Evolutionary conservation across 2,113 vertebrate genomes (phyloP), one percentile per base, ranked within the genome.

Genomic region (Serinus canaria): DNA sequence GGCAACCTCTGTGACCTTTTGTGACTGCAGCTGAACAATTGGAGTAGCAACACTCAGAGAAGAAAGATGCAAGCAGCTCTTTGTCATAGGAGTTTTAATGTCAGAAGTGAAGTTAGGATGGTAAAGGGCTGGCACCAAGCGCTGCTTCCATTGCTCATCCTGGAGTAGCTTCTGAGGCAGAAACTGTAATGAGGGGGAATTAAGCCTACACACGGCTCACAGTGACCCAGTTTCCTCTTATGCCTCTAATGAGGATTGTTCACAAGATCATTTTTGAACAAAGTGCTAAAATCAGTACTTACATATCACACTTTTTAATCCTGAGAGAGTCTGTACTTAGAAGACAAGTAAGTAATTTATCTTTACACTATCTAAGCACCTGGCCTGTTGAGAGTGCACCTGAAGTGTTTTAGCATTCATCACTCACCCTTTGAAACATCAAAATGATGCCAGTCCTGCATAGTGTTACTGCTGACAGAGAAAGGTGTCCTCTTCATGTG

Each of bases 271-370:
- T 62, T 85, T 86, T 90, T 84, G 33, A 88, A 69, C 4, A 3
- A 92, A 85, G n/a, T 83, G 53, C 50, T 88, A 63, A 77, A 83
- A 83, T 88, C 66, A 63, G 46, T 73, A 58, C 28, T 81, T 86
- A 55, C 13, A 17, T 20, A 50, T 62, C 5, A 2, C 41, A 67
- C 37, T 55, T 83, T 90, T 83, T 55, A 82, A 85, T 56, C 37
- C 67, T 41, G 15, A 83, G 63, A 80, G 20, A 74, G 58, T 83
- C 46, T 28, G 8, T 35, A 23, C 41, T 85, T 50, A 58, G 39
- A 74, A 81, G 80, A 60, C 50, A 75, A 82, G 23, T 41, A 15
- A 63, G 58, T 68, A 1, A 73, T 79, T 88, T 82, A 83, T 62
- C 58, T 82, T 89, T 63, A 56, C 18, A 16, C 25, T 72, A 3